Evolutionary conservation across 2,797 vertebrate species (phyloP), one percentile per base, ranked within the genome.

Genomic region (Acipenser oxyrinchus): DNA sequence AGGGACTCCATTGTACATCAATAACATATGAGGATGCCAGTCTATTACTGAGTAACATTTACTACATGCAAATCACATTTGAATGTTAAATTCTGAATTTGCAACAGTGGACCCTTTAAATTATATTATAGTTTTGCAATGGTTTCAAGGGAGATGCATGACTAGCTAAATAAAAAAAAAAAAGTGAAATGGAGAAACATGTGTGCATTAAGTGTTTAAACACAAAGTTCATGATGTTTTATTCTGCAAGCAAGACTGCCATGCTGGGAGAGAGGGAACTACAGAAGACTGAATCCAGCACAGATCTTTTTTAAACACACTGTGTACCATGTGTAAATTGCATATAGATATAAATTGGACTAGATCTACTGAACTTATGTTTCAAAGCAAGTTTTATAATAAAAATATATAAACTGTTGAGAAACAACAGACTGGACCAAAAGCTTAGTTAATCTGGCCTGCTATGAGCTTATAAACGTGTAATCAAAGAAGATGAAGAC

Each of bases 1-100:
- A 37, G 37, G 37, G 37, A 37, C 5, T 37, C 4, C 37, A 84
- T 81, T 80, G 82, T 74, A 83, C 82, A 81, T 79, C 79, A 10
- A 10, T 51, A 49, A 59, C 51, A 70, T 10, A 9, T 9, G 55
- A 58, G 53, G 10, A 37, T 77, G 83, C 68, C 61, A 76, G 74
- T 77, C 77, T 77, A 60, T 83, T 74, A 77, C 48, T 71, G 78
- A 80, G 76, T 15, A 52, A 62, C 63, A 70, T 74, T 71, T 68
- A 73, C 65, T 81, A 78, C 69, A 81, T 67, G 77, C 70, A 80
- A 63, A 75, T 58, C 71, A 75, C 49, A 78, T 57, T 37, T 49
- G 57, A 70, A 64, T 71, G 61, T 13, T 37, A 61, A 13, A n/a
- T 12, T 11, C 8, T 50, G 2, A 50, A 9, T 51, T 52, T 6